phyloP scores from a whole-genome alignment of 2,113 vertebrate genomes.

The Mungos mungo region DNA sequence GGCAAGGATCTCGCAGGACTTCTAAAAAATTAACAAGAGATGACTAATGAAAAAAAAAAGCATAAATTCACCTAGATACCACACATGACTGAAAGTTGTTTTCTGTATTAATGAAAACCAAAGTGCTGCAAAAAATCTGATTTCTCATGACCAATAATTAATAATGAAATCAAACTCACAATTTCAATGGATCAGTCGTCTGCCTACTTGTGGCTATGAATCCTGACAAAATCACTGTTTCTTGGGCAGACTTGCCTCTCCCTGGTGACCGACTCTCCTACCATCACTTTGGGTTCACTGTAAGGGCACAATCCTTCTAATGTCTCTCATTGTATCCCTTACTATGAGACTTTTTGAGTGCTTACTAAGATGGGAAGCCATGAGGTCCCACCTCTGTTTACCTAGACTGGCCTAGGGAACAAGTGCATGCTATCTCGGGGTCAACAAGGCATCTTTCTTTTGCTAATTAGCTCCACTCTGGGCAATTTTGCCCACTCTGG shows the following conservation, averaged over 20 bases:
- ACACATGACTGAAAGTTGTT: neutral
- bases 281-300: neutral
- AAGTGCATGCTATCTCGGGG: no score
- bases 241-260: neutral
- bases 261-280: neutral
- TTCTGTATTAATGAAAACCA: neutral
- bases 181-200: neutral
- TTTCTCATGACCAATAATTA: neutral
- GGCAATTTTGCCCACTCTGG: no score
- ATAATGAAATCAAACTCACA: neutral
- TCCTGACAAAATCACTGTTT: neutral
- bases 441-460: no score
- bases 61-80: neutral
- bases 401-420: no score
- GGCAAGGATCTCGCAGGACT: neutral
- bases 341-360: neutral
- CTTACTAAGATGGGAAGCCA: neutral
- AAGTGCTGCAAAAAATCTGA: neutral
- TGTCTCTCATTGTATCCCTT: neutral
- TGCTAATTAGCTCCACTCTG: no score
- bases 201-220: neutral
- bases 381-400: no score
- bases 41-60: neutral
- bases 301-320: neutral
- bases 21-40: conserved; percentile 24